A percentile compares a stretch with the other conserved stretches of the same genome.
phyloP scores from a whole-genome alignment of 2,113 vertebrate genomes.

The Conger conger region DNA sequence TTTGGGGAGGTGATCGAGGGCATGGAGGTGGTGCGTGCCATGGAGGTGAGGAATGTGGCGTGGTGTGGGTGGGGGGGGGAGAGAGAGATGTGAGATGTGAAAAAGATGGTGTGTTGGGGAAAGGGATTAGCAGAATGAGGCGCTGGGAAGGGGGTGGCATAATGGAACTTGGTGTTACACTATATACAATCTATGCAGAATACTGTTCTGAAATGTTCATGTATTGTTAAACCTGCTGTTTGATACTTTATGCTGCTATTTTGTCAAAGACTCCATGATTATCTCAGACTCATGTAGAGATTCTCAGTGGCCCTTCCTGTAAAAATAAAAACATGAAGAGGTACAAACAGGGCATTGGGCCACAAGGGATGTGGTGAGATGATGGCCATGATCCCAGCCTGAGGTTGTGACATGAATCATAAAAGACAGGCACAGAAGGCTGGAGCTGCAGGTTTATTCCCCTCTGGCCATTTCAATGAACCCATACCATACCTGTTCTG shows the following conservation, averaged over 20 bases:
- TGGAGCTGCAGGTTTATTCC: no score
- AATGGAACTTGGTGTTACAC: neutral
- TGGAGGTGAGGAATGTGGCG: slow-evolving; percentile 82
- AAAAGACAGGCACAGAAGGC: no score
- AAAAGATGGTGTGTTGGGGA: neutral
- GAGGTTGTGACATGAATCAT: no score
- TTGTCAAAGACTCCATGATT: neutral
- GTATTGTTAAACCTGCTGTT: neutral
- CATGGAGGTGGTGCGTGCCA: slow-evolving; percentile 83
- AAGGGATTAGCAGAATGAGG: neutral
- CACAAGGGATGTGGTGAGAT: no score
- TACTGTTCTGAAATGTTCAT: neutral
- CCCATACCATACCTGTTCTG: slow-evolving; percentile 34
- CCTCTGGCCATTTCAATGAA: no score
- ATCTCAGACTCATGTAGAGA: no score
- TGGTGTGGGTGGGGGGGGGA: slow-evolving; percentile 38
- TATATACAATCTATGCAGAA: neutral
- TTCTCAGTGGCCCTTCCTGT: no score
- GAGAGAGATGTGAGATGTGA: slow-evolving; percentile 61
- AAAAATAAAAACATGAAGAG: no score
- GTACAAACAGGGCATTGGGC: no score
- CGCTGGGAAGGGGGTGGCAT: neutral
- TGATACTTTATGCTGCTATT: neutral
- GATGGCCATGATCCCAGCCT: no score
- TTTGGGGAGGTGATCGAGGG: slow-evolving; percentile 94